A percentile compares a stretch with the other conserved stretches of the same genome.
Conservation (phyloP, 2,888 invertebrate species). For the Trilocha varians region DNA sequence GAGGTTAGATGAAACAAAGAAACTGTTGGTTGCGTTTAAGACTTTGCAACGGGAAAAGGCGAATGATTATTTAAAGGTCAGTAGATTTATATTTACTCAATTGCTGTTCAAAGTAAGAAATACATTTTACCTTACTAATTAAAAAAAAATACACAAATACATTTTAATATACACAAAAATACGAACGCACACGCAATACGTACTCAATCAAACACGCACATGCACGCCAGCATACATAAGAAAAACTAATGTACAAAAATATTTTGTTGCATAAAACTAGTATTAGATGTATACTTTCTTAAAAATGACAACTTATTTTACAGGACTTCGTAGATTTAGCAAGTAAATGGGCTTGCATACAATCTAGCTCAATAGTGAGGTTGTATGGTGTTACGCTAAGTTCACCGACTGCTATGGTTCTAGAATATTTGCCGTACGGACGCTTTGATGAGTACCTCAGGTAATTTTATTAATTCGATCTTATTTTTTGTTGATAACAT, state of each 20-base stretch:
- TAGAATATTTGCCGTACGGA: conserved; percentile 86
- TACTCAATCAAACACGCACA: too few species aligned
- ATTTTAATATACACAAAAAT: not conserved
- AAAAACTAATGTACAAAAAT: too few species aligned
- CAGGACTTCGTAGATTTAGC: conserved; percentile 85
- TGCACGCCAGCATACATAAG: too few species aligned
- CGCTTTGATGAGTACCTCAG: conserved; percentile 82
- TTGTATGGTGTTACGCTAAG: conserved; percentile 84
- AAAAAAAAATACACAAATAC: not conserved
- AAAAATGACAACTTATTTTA: conserved; percentile 29
- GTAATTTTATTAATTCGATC: too few species aligned
- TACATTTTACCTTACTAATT: not conserved
- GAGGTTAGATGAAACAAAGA: conserved; percentile 82
- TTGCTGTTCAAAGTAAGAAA: conserved; percentile 1
- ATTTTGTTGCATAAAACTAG: too few species aligned
- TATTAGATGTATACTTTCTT: too few species aligned
- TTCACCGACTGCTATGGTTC: conserved; percentile 84
- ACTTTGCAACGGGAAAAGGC: conserved; percentile 78
- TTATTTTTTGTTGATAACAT: too few species aligned
- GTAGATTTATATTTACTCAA: not conserved
- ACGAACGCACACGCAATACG: too few species aligned
- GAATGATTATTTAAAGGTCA: conserved; percentile 76
- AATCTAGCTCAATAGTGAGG: conserved; percentile 83
- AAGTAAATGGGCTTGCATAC: conserved; percentile 84
- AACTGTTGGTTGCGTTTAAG: conserved; percentile 86